A percentile compares a stretch with the other conserved stretches of the same genome.
Evolutionary conservation across 2,113 vertebrate species (phyloP).

Genomic region (Steatornis caripensis): DNA sequence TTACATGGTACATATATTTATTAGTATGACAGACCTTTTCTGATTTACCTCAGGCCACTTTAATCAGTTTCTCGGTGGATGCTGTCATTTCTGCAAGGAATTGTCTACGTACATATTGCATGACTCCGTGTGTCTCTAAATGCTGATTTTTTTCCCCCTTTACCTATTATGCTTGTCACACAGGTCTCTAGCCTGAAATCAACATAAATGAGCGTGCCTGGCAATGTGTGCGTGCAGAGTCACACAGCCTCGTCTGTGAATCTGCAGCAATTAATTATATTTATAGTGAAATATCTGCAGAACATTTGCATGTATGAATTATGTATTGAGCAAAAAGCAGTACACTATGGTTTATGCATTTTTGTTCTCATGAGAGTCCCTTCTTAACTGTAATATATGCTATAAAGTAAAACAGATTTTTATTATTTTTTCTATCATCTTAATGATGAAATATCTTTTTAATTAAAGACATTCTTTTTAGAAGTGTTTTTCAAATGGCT

Average conservation of each 20-base stretch:
- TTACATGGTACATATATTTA: background rate
- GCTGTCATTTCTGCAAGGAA: conserved; percentile 48
- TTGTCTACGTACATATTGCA: conserved; percentile 35
- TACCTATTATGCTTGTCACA: conserved; percentile 56
- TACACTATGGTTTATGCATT: conserved; percentile 35
- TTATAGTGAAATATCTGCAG: conserved; percentile 67
- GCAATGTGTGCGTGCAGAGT: conserved; percentile 65
- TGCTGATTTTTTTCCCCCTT: background rate
- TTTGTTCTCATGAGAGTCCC: conserved; percentile 5
- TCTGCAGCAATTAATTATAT: conserved; percentile 70
- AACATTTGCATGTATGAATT: conserved; percentile 66
- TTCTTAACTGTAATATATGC: conserved; percentile 32
- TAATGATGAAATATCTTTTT: conserved; percentile 6
- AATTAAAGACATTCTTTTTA: background rate
- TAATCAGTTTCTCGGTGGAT: conserved; percentile 49
- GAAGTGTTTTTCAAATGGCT: background rate
- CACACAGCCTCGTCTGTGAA: conserved; percentile 68
- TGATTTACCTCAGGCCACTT: conserved; percentile 46
- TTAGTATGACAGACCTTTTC: conserved; percentile 32
- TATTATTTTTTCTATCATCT: conserved; percentile 40
- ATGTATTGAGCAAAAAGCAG: conserved; percentile 44
- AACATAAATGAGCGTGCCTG: conserved; percentile 72
- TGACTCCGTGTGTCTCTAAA: conserved; percentile 53
- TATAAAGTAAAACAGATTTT: conserved; percentile 26
- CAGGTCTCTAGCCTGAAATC: conserved; percentile 68